Evolutionary conservation across 2,888 invertebrate genomes (phyloP).

Genomic region (Lochmaea capreae): DNA sequence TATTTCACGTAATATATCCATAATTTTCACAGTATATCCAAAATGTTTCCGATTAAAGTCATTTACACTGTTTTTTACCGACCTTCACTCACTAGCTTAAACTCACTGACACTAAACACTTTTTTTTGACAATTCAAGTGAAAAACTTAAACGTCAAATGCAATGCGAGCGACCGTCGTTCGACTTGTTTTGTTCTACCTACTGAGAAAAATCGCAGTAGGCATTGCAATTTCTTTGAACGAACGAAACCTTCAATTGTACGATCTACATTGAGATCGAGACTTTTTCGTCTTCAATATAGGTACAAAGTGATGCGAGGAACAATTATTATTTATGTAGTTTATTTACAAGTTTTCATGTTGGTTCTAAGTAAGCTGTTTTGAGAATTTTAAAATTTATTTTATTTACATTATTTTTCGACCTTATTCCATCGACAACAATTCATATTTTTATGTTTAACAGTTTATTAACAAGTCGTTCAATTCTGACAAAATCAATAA

Average conservation of each 20-base stretch:
- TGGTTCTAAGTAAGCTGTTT: no score
- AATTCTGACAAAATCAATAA: no score
- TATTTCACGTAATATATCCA: no score
- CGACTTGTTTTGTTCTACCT: background rate
- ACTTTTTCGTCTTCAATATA: background rate
- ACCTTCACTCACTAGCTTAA: no score
- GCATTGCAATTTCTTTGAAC: constrained; percentile 4
- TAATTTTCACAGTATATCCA: no score
- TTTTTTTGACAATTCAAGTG: background rate
- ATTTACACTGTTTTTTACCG: no score
- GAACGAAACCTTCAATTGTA: constrained; percentile 8
- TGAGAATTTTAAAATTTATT: no score
- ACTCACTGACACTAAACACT: background rate
- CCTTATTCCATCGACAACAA: no score
- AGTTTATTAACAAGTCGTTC: no score
- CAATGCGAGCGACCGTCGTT: background rate
- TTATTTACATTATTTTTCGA: no score
- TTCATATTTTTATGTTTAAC: no score
- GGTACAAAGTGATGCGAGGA: constrained; percentile 3
- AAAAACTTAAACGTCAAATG: background rate
- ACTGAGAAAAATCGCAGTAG: background rate
- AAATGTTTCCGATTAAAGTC: no score
- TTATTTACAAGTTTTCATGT: background rate
- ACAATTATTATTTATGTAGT: background rate
- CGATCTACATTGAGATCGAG: constrained; percentile 4